Percentiles rank a stretch among this genome's conserved stretches.
Conservation (phyloP, 1,140 invertebrate genomes). For the Riptortus pedestris region DNA sequence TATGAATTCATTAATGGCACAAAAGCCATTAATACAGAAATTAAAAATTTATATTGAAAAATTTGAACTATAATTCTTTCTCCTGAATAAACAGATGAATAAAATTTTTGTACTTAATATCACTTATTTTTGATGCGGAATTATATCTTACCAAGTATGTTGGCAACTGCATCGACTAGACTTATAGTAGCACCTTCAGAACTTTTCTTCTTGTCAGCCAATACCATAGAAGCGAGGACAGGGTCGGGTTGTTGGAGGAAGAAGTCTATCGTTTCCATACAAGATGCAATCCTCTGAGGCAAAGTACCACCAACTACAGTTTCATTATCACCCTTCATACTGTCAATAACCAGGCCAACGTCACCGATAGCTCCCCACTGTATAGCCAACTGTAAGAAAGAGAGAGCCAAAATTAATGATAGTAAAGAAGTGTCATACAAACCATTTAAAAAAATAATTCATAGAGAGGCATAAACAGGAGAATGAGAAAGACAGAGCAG, state of each 20-base stretch:
- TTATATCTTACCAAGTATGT: constrained; percentile 44
- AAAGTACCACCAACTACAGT: constrained; percentile 83
- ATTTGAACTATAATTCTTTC: too few species aligned
- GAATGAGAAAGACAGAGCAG: too few species aligned
- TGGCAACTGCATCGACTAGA: constrained; percentile 62
- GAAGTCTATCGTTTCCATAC: constrained; percentile 70
- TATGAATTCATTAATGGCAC: too few species aligned
- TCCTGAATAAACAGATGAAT: too few species aligned
- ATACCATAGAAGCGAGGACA: constrained; percentile 71
- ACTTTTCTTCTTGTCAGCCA: constrained; percentile 56
- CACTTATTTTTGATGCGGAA: too few species aligned
- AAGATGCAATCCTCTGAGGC: constrained; percentile 83
- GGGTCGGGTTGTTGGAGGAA: constrained; percentile 81
- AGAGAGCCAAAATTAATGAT: constrained; percentile 24
- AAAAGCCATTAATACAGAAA: too few species aligned
- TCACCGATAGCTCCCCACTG: constrained; percentile 98
- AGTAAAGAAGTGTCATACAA: too few species aligned
- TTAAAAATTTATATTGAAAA: too few species aligned
- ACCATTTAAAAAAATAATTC: background rate
- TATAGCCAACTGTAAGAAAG: constrained; percentile 53
- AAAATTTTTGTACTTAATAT: too few species aligned
- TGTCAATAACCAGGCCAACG: constrained; percentile 82
- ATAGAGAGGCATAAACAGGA: background rate
- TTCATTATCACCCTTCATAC: constrained; percentile 72
- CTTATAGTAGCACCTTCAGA: constrained; percentile 41